Evolutionary conservation across 2,888 invertebrate genomes (phyloP).

Genomic region (Rhimphoctona megacephalus): DNA sequence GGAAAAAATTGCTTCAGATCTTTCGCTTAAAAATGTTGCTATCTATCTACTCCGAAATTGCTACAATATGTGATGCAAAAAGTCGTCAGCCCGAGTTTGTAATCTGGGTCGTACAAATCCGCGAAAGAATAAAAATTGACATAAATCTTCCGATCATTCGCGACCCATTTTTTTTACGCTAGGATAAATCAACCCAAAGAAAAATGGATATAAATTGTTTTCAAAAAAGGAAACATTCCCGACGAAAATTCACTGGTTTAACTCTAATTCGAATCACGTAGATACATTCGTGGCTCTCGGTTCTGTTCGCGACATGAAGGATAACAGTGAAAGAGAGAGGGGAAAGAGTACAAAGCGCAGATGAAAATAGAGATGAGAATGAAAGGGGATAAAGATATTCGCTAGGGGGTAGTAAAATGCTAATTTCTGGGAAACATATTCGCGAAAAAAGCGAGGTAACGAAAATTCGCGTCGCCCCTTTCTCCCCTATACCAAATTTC

Average conservation of each 20-base stretch:
- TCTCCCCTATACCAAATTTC: slow-evolving; percentile 15
- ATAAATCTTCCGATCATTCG: slow-evolving; percentile 7
- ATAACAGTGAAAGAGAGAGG: background rate
- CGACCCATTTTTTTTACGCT: slow-evolving; percentile 3
- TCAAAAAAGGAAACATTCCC: slow-evolving; percentile 6
- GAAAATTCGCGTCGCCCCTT: slow-evolving; percentile 42
- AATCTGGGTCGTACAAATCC: background rate
- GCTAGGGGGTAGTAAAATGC: slow-evolving; percentile 44
- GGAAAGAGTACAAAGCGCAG: slow-evolving; percentile 15
- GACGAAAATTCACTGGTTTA: slow-evolving; percentile 17
- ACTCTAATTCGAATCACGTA: slow-evolving; percentile 54
- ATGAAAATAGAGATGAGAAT: slow-evolving; percentile 33
- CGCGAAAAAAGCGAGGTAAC: slow-evolving; percentile 42
- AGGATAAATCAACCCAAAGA: slow-evolving; percentile 4
- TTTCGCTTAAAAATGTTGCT: background rate
- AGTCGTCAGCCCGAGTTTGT: background rate
- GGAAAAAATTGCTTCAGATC: background rate
- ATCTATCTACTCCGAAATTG: background rate
- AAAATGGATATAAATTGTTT: slow-evolving; percentile 33
- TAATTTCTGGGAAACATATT: slow-evolving; percentile 54
- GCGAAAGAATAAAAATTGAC: background rate
- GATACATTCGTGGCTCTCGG: slow-evolving; percentile 41
- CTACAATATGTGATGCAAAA: background rate
- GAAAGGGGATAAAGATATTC: slow-evolving; percentile 41
- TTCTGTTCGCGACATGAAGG: slow-evolving; percentile 45